Evolutionary conservation across 1,140 invertebrate genomes (phyloP), one percentile per base, ranked within the genome.

Genomic region (Theocolax elegans): DNA sequence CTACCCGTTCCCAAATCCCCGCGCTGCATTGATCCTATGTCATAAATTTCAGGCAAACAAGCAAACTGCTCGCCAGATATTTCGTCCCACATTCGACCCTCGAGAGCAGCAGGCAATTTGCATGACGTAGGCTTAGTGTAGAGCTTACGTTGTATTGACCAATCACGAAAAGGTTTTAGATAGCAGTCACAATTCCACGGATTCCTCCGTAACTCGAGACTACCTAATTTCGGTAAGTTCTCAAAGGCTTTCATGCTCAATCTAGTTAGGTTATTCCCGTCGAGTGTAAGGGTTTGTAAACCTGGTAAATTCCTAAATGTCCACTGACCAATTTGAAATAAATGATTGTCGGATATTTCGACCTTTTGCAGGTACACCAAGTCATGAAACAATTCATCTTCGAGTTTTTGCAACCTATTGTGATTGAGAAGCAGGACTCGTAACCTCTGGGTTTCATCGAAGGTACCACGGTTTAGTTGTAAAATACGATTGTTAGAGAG

Each of bases 101-200:
- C 80, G 1, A 96, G 81, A 71, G 88, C 86, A 0, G 86, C 71
- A 0, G 95, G 95, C 72, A 92, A 88, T 12, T 82, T 82, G 78
- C 94, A 96, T 3, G 87, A 85, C 6, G 93, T 94, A 0, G 90
- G 89, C 9, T 89, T 87, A 0, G 91, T 91, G 68, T 94, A 92
- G 0, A 94, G 81, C n/a, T 92, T 92, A 38, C 87, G 87, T 31
- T 88, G 86, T 0, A 93, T 88, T 10, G 91, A 87, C 89, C 91
- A 95, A 73, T 94, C 89, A 23, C 93, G 88, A 71, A 97, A 94
- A 8, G 87, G 87, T 74, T 93, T 91, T 51, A 97, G 82, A 65
- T 91, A 88, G 75, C 95, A 97, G 80, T 96, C 94, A 77, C 95
- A 97, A 46, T 91, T 89, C 95, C 95, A 97, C 0, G 91, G 92